A percentile compares a stretch with the other conserved stretches of the same genome.
These are phyloP conservation scores for Meleagris gallopavo DNA, from an alignment of 2,113 vertebrate species.

Conservation along the genomic window DNA sequence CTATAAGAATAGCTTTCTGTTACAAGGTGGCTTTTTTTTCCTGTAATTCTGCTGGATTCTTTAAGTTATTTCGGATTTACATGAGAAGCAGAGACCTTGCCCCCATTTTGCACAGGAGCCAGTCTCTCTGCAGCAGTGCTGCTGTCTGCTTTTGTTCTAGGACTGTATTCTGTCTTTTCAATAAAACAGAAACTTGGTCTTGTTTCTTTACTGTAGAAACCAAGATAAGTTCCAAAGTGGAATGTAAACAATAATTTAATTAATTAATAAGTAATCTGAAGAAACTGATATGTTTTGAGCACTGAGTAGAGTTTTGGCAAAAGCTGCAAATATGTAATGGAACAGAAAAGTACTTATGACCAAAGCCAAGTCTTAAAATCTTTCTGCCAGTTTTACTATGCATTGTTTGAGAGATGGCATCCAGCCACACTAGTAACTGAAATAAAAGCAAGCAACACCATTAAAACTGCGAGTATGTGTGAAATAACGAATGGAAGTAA, in stretches of 20 bases:
- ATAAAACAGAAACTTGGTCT: not conserved
- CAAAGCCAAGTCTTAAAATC: constrained; percentile 53
- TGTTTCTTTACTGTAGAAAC: constrained; percentile 16
- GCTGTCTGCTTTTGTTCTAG: not conserved
- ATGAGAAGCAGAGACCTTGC: not conserved
- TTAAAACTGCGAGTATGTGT: constrained; percentile 1
- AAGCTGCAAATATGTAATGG: constrained; percentile 3
- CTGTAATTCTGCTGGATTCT: not conserved
- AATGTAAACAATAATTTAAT: constrained; percentile 54
- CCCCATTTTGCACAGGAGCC: not conserved
- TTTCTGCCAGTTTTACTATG: constrained; percentile 51
- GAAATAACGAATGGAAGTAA: constrained; percentile 49
- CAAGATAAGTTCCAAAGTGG: constrained; percentile 44
- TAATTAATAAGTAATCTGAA: constrained; percentile 55
- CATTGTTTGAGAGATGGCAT: constrained; percentile 35
- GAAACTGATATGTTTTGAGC: constrained; percentile 39
- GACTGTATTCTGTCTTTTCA: not conserved
- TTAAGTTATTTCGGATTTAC: not conserved
- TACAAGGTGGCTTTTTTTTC: not conserved
- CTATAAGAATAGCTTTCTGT: not conserved
- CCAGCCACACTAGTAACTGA: constrained; percentile 18
- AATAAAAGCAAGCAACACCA: constrained; percentile 18
- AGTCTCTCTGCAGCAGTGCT: not conserved
- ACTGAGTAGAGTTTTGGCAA: constrained; percentile 10
- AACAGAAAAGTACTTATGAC: constrained; percentile 34